Evolutionary conservation across 2,888 invertebrate species (phyloP), one percentile per base, ranked within the genome.

Genomic region (Nemurella pictetii): DNA sequence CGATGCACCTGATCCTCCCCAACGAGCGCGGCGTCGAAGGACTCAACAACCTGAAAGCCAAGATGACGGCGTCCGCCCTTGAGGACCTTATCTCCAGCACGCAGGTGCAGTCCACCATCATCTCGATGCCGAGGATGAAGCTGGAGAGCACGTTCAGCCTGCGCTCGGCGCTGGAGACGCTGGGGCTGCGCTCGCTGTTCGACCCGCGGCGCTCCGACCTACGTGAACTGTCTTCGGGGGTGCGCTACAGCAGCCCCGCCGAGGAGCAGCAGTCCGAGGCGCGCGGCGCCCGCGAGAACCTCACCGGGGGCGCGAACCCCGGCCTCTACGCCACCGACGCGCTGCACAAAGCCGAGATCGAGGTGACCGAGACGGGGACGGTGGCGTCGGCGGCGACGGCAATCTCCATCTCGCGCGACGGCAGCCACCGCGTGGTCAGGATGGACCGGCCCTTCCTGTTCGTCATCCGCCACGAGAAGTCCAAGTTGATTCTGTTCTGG

Each of bases 401-500:
- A 0, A 92, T 92, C 0, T 88, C 92, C 73, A 88, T 95, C 84
- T 91, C 93, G 0, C 91, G 94, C 75, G 90, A 92, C 74, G 93
- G 93, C 0, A 91, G 91, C 9, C 89, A 88, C 25, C 91, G 91
- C 29, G 91, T 92, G 0, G 87, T 91, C 28, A 91, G 92, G 86
- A 94, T 93, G 0, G 93, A 95, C 88, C 92, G 94, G 35, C 96
- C 96, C 0, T 96, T 95, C 89, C 91, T 94, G 85, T 94, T 95
- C 89, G 94, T 95, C 88, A 95, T 96, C 86, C 92, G 94, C 87
- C 94, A 95, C 88, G 93, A 94, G 87, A 90, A 91, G 30, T 93
- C 94, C 2, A 93, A 93, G 87, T 90, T 94, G 7, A 92, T 95
- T 30, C 91, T 95, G 80, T 96, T 96, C 89, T 95, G 95, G 92